Evolutionary conservation across 2,113 vertebrate species (phyloP).

Genomic region (Sigmodon hispidus): DNA sequence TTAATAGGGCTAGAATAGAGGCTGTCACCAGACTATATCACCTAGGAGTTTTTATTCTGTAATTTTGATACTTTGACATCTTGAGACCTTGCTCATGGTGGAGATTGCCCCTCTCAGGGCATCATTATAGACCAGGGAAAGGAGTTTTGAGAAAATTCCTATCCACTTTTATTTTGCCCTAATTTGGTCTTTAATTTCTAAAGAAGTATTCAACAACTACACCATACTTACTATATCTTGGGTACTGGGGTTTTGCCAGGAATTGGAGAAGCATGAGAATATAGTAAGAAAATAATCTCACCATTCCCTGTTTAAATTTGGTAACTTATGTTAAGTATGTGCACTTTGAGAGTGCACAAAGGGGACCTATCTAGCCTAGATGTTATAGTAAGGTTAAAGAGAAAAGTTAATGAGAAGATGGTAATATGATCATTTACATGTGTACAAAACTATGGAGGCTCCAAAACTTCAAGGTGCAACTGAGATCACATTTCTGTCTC

Average conservation of each 20-base stretch:
- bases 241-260: slow-evolving; percentile 13
- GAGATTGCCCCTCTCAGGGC: not conserved
- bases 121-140: slow-evolving; percentile 46
- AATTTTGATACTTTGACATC: slow-evolving; percentile 47
- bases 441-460: not conserved
- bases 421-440: not conserved
- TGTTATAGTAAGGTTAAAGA: slow-evolving; percentile 42
- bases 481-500: slow-evolving; percentile 19
- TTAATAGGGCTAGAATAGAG: slow-evolving; percentile 24
- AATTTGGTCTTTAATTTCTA: slow-evolving; percentile 44
- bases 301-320: slow-evolving; percentile 36
- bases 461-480: slow-evolving; percentile 21
- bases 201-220: slow-evolving; percentile 9
- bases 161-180: slow-evolving; percentile 35
- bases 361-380: not conserved
- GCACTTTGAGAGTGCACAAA: not conserved
- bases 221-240: slow-evolving; percentile 17
- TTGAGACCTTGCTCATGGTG: not conserved
- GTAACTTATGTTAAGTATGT: slow-evolving; percentile 11
- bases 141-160: slow-evolving; percentile 21
- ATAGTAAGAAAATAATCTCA: slow-evolving; percentile 28
- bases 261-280: slow-evolving; percentile 13
- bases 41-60: not conserved
- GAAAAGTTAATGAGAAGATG: slow-evolving; percentile 21
- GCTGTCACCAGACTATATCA: not conserved